Base-by-base conservation (phyloP, 2,113 vertebrate genomes). In the Columba janthina region DNA sequence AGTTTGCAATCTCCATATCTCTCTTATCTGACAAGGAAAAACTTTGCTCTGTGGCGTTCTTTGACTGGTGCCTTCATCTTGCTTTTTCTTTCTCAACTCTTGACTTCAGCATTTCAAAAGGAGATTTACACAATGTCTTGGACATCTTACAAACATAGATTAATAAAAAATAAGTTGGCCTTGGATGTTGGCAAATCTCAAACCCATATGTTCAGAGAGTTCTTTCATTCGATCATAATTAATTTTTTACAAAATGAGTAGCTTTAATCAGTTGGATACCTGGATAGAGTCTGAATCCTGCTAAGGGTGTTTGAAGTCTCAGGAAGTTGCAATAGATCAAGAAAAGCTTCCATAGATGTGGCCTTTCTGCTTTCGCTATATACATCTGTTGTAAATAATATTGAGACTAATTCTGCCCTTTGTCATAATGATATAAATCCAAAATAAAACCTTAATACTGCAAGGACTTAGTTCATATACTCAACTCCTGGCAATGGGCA, bases 141-240 rank as follows among this genome's bases (percentile, higher is more conserved):
- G 62, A 56, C 26, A 54, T 74, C 62, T 83, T 96, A 91, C 72
- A 92, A 85, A 72, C 7, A 15, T 67, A 89, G 87, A 95, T 91
- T 62, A 92, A 93, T 89, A 92, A 75, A 89, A 92, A 95, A 83
- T 85, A 93, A 94, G 73, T 76, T 92, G 83, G 90, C 83, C 88
- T 88, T 64, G 50, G 56, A 88, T 90, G 61, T 31, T 97, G 95
- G 94, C 96, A 94, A 87, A 93, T 90, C 89, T 70, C 72, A 91
- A 94, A 97, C 36, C 94, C 97, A 64, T 95, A 91, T 96, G 96
- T 83, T 97, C 85, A 84, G 93, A 96, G 96, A 94, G 65, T 95
- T 93, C 51, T 89, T 96, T 97, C 94, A 31, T 96, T 96, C 9
- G 1, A 58, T 83, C 74, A 31, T 97, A 97, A 97, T 97, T 98